Conservation (phyloP, 2,797 vertebrate genomes). For the Pseudochromis fuscus region DNA sequence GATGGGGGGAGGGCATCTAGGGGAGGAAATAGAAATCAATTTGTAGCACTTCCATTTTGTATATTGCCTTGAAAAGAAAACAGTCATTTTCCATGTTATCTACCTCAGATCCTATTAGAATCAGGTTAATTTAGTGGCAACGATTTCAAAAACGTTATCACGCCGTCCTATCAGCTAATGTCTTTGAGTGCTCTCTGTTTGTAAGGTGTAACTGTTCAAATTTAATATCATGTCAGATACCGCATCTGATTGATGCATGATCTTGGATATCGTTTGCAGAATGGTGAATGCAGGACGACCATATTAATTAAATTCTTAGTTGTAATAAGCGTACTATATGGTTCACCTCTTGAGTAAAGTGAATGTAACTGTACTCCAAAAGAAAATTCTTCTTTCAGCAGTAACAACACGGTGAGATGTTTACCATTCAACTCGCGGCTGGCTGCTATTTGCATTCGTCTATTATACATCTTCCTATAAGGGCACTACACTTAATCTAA, state of each 20-base stretch:
- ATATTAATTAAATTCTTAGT: constrained; percentile 68
- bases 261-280: constrained; percentile 70
- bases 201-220: constrained; percentile 74
- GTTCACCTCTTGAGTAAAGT: constrained; percentile 47
- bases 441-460: constrained; percentile 3
- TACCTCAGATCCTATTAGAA: constrained; percentile 87
- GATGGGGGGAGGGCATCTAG: constrained; percentile 65
- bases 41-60: constrained; percentile 83
- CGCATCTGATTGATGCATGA: constrained; percentile 70
- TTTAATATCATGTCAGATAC: constrained; percentile 76
- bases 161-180: constrained; percentile 76
- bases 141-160: constrained; percentile 81
- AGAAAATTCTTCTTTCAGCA: constrained; percentile 5
- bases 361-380: constrained; percentile 4
- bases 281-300: constrained; percentile 36
- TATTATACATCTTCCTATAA: neutral
- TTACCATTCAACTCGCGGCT: constrained; percentile 11
- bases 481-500: constrained; percentile 23
- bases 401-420: constrained; percentile 11
- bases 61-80: constrained; percentile 87
- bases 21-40: constrained; percentile 85
- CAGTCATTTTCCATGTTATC: constrained; percentile 86
- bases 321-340: constrained; percentile 28
- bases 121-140: constrained; percentile 86
- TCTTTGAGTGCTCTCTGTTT: constrained; percentile 84